These are phyloP conservation scores for Hypotaenidia okinawae DNA, from an alignment of 2,797 vertebrate species.

Conservation along the genomic window DNA sequence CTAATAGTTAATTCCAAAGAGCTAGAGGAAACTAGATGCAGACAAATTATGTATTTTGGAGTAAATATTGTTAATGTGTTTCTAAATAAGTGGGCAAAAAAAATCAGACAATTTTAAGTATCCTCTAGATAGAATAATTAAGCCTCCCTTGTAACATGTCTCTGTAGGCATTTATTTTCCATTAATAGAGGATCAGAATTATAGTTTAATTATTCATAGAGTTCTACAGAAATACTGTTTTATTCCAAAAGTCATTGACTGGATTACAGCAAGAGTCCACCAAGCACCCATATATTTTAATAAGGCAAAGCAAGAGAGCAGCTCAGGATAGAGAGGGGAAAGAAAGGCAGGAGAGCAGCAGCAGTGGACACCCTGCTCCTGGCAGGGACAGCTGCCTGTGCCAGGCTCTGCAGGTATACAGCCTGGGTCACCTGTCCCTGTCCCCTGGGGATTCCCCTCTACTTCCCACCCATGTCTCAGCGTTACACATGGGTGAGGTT, in stretches of 20 bases:
- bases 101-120: background rate
- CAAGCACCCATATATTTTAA: background rate
- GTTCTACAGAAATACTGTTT: constrained; percentile 13
- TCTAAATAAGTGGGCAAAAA: background rate
- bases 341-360: background rate
- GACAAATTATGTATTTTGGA: background rate
- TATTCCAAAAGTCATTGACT: background rate
- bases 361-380: background rate
- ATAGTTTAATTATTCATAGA: constrained; percentile 40
- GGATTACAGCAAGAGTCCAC: background rate
- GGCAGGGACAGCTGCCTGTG: background rate
- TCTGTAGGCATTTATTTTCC: constrained; percentile 14
- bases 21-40: background rate
- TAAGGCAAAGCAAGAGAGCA: background rate
- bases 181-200: constrained; percentile 33
- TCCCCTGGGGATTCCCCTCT: no score
- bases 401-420: background rate
- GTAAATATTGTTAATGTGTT: background rate
- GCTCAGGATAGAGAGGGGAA: background rate
- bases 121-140: constrained; percentile 13
- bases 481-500: accelerated
- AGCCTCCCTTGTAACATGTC: background rate
- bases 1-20: background rate
- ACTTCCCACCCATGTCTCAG: no score
- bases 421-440: background rate